These are phyloP conservation scores for Rhinichthys osculus DNA, from an alignment of 2,797 vertebrate genomes.

Conservation along the genomic window DNA sequence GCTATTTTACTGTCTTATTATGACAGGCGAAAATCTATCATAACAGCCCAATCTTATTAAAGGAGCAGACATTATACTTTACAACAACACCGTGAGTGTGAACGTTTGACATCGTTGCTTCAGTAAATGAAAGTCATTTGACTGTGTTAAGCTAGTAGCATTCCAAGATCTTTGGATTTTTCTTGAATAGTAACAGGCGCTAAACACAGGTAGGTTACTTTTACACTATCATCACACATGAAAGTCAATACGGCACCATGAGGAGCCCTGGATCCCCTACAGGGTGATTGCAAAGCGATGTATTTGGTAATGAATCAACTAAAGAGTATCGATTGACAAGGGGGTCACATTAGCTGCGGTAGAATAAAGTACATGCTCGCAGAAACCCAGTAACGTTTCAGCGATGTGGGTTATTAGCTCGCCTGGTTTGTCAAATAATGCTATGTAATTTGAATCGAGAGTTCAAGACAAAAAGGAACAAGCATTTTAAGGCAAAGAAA, in stretches of 20 bases:
- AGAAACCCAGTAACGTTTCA: conserved; percentile 55
- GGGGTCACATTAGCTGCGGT: conserved; percentile 73
- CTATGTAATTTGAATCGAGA: background rate
- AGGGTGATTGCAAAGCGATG: conserved; percentile 81
- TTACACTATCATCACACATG: conserved; percentile 70
- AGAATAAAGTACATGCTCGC: conserved; percentile 65
- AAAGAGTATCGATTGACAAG: conserved; percentile 79
- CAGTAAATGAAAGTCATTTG: conserved; percentile 42
- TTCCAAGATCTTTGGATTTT: background rate
- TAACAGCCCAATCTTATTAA: conserved; percentile 52
- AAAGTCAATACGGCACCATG: conserved; percentile 74
- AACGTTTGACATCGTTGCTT: conserved; percentile 25
- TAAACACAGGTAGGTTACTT: conserved; percentile 15
- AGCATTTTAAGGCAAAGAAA: background rate
- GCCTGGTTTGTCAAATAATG: conserved; percentile 16
- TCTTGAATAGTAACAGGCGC: conserved; percentile 57
- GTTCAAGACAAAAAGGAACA: background rate
- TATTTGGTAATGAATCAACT: conserved; percentile 82
- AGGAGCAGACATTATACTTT: conserved; percentile 33
- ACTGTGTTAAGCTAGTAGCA: conserved; percentile 7
- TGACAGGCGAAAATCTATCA: conserved; percentile 37
- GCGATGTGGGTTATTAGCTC: conserved; percentile 16
- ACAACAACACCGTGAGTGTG: conserved; percentile 17
- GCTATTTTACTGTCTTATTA: conserved; percentile 55
- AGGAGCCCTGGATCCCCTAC: conserved; percentile 71